Percentiles rank a stretch among this genome's conserved stretches.
phyloP scores from a whole-genome alignment of 1,140 invertebrate genomes.

The Lucilia sericata region DNA sequence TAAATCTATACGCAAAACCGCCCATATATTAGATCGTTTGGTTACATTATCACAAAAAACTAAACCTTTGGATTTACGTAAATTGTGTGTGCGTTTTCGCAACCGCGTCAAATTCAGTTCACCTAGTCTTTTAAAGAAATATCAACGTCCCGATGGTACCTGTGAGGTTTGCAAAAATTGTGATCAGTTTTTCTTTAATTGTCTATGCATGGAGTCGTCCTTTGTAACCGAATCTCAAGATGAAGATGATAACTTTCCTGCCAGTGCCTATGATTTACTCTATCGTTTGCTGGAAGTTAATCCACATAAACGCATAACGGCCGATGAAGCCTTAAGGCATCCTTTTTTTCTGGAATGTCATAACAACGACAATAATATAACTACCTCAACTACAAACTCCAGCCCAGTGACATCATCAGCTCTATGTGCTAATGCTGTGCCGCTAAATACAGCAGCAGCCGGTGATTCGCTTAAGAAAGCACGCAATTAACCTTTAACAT shows the following conservation, averaged over 20 bases:
- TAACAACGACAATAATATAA: conserved; percentile 38
- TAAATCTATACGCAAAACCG: conserved; percentile 76
- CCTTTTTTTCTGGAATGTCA: conserved; percentile 74
- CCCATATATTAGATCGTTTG: conserved; percentile 73
- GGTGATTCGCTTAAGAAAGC: neutral
- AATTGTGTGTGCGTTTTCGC: conserved; percentile 69
- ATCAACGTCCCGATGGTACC: conserved; percentile 55
- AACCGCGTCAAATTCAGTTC: conserved; percentile 60
- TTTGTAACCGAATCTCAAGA: conserved; percentile 60
- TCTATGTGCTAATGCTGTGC: neutral
- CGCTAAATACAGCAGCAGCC: neutral
- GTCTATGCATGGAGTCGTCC: conserved; percentile 58
- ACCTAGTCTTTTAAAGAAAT: conserved; percentile 53
- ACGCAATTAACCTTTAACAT: neutral
- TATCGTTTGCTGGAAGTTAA: conserved; percentile 99
- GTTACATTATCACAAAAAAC: conserved; percentile 71
- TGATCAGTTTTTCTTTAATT: conserved; percentile 65
- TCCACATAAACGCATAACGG: conserved; percentile 98
- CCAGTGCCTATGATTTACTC: conserved; percentile 94
- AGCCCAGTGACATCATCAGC: neutral
- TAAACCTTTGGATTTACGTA: conserved; percentile 70
- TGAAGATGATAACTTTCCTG: conserved; percentile 61
- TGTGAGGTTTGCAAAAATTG: conserved; percentile 64
- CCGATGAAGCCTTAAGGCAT: conserved; percentile 97
- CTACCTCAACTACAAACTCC: conserved; percentile 16